Base-by-base conservation (phyloP, 2,113 vertebrate species). In the Phodopus roborovskii region DNA sequence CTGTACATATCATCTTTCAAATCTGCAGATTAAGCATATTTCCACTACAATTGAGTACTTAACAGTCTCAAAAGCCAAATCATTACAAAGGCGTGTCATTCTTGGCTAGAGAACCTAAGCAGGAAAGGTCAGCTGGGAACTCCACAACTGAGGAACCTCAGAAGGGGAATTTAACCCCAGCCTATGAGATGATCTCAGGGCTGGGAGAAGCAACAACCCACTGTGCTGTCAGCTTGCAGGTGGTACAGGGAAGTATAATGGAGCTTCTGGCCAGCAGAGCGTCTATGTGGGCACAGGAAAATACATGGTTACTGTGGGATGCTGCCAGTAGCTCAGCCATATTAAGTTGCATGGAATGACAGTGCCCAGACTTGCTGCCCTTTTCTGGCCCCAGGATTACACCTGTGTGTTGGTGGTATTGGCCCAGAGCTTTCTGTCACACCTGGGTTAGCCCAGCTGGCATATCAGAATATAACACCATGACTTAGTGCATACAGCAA, bases 41-140 rank as follows among this genome's bases (percentile, higher is more conserved):
- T 85, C 58, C 95, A 77, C 26, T 82, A 86, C 30, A 77, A 50
- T 58, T 71, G 83, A 89, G 56, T 53, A 45, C 7, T 66, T 16
- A 39, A 39, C 39, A 79, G 83, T 33, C 58, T 96, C 33, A 66
- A 93, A 86, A 85, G 79, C 81, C 39, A 91, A 78, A 91, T 66
- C 45, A 71, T 79, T 73, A 56, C 7, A 22, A 58, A 93, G 68
- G 75, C 36, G 82, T 30, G 30, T 91, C 56, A 53, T 66, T 93
- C 78, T 77, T 26, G 71, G 75, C 62, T 87, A 33, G 42, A 74
- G 79, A 86, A 53, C 79, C 74, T 42, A 45, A 42, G 78, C 4
- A 60, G 39, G 48, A 83, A 79, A 95, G 79, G 39, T 82, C 66
- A 91, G 94, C 30, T 53, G 81, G 39, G 91, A 85, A 45, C 60